Base-by-base conservation (phyloP, 2,113 vertebrate genomes). In the Calyptommatus sinebrachiatus region DNA sequence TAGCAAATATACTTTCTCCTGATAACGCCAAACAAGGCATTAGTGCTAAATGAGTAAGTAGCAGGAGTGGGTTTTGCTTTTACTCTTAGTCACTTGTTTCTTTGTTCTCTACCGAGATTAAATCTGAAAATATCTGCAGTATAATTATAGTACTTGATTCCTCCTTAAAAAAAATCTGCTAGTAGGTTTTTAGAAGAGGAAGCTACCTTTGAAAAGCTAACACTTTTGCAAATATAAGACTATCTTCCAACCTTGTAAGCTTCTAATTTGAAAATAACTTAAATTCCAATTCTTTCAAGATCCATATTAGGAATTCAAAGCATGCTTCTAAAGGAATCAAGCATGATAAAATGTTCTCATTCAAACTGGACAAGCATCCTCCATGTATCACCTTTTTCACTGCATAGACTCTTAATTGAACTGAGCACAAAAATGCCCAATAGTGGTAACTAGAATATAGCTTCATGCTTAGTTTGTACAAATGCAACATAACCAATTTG, bases 1-100 rank as follows among this genome's bases (percentile, higher is more conserved):
- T 69, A 86, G 53, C 45, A 90, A 71, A 61, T 67, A 53, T 1
- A 67, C 78, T 87, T 88, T 48, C 75, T 80, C 84, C 50, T 12
- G 14, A 57, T 57, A 57, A 1, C 73, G 31, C 29, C 46, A 88
- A 85, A 0, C 1, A 81, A 3, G 73, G 90, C 89, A 90, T 73
- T 7, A 73, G 16, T 82, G 76, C 29, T 73, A 60, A 85, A 81
- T 77, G 16, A 84, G 5, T 50, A 73, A 82, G 80, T 9, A 83
- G 1, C 0, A 71, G 66, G 3, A 3, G 0, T 18, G 8, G 22
- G 50, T 35, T 65, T 78, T 78, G 48, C 67, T 5, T 79, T 70
- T 83, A 73, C 80, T 86, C 87, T 87, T 76, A 86, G 11, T 0
- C 0, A 6, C 73, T 87, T 71, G 35, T 22, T 67, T 1, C 72